A percentile compares a stretch with the other conserved stretches of the same genome.
Conservation (phyloP, 2,888 invertebrate genomes). For the Euplagia quadripunctaria region DNA sequence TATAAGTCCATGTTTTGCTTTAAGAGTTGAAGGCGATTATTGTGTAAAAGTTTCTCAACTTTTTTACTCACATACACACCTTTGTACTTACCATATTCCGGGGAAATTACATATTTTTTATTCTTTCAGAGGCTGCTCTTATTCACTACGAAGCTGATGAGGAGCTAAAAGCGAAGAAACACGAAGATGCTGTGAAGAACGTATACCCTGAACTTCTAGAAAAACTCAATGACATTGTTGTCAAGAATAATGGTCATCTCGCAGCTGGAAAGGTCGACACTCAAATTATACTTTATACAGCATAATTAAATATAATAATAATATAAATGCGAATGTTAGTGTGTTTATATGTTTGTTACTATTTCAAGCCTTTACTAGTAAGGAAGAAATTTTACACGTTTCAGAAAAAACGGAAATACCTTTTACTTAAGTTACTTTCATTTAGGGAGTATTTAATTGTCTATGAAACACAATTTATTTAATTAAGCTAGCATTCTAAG, state of each 20-base stretch:
- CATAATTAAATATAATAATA: background rate
- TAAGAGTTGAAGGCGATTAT: no score
- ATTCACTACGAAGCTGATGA: constrained; percentile 52
- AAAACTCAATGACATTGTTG: constrained; percentile 85
- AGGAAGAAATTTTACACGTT: no score
- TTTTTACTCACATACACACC: no score
- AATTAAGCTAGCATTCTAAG: no score
- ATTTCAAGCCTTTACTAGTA: background rate
- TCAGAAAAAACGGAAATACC: no score
- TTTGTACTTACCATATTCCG: no score
- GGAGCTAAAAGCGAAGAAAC: constrained; percentile 61
- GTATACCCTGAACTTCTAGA: constrained; percentile 84
- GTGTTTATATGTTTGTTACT: background rate
- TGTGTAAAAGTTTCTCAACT: no score
- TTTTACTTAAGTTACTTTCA: no score
- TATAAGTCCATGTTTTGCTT: no score
- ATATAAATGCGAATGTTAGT: background rate
- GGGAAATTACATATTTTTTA: background rate
- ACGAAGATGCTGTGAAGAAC: constrained; percentile 79
- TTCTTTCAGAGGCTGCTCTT: constrained; percentile 44
- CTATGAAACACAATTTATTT: no score
- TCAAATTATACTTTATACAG: background rate
- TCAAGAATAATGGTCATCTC: constrained; percentile 88
- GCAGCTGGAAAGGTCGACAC: constrained; percentile 81
- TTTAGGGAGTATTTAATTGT: no score